Percentiles rank a stretch among this genome's conserved stretches.
phyloP scores from a whole-genome alignment of 2,888 invertebrate species.

The Aplocera efformata region DNA sequence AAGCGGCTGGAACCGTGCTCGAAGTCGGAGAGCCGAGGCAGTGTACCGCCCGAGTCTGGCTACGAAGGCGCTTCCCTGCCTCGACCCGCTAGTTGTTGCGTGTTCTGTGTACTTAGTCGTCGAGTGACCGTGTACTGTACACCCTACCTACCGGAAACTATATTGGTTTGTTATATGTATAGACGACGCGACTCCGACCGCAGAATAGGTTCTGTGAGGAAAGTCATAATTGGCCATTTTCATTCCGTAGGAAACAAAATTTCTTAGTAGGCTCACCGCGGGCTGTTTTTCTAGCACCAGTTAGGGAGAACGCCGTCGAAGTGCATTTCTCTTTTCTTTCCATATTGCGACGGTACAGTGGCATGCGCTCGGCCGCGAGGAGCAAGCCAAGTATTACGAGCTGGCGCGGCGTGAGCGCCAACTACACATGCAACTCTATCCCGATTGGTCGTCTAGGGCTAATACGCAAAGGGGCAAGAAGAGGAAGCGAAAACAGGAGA shows the following conservation, averaged over 20 bases:
- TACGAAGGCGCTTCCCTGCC: conserved; percentile 8
- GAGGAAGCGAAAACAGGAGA: conserved; percentile 99
- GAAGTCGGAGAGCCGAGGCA: conserved; percentile 36
- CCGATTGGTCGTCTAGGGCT: conserved; percentile 99
- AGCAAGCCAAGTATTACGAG: conserved; percentile 99
- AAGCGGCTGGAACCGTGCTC: conserved; percentile 70
- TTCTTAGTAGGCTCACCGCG: conserved; percentile 70
- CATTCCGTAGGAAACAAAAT: conserved; percentile 72
- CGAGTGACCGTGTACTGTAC: conserved; percentile 72
- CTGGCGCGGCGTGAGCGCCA: conserved; percentile 99
- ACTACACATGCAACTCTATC: conserved; percentile 99
- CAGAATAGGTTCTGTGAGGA: conserved; percentile 81
- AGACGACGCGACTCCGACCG: conserved; percentile 73
- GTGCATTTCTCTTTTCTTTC: conserved; percentile 80
- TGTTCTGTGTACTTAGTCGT: conserved; percentile 78
- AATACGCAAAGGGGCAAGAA: conserved; percentile 99
- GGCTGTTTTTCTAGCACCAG: conserved; percentile 87
- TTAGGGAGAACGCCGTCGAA: conserved; percentile 75
- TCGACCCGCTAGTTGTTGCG: conserved; percentile 54
- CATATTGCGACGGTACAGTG: conserved; percentile 88
- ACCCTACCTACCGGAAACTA: conserved; percentile 73
- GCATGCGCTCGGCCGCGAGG: conserved; percentile 99
- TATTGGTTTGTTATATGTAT: conserved; percentile 79
- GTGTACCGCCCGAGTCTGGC: conserved; percentile 35
- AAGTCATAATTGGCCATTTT: conserved; percentile 76